Base-by-base conservation (phyloP, 2,888 invertebrate species). In the Diaphora mendica region DNA sequence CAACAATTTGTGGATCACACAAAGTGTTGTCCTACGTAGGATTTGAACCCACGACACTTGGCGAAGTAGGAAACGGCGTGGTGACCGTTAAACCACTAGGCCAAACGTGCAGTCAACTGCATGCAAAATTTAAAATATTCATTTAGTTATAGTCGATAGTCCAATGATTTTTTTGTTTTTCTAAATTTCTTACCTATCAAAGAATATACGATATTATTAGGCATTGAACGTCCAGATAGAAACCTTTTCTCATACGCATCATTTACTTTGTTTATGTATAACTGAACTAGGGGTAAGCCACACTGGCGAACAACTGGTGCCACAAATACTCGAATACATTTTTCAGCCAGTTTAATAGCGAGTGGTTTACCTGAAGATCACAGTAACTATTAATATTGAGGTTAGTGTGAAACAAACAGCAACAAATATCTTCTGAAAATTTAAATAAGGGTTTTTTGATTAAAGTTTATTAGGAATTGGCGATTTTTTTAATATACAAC, bases 291-390 rank as follows among this genome's bases (percentile, higher is more conserved):
- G 1, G 68, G 26, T 13, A 59, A 39, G 26, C 55, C 59, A 17
- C 68, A 69, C 39, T 26, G 39, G 3, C 68, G 55, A 26, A 39
- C n/a, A 7, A 35, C 17, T 59, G 68, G 68, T 17, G 68, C 68
- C 35, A 39, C 26, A 26, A 59, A 69, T 0, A 39, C 68, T 59
- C 39, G 55, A 39, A 69, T 33, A 39, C 33, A 26, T 15, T 55
- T 35, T 69, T 59, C 55, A 59, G 39, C 17, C 39, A 69, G 26
- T 59, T n/a, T 39, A 8, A 39, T 55, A 69, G 68, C 68, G 11
- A 69, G 35, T 20, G 15, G n/a, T 39, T 69, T 26, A 39, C 68
- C 68, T 69, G 8, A 59, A 39, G 4, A 15, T 62, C 0, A 7
- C 30, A 59, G 26, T 26, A 15, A 15, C 44, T 44, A 15, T 59